These are phyloP conservation scores for Spodoptera picta DNA, from an alignment of 2,888 invertebrate species.

Conservation along the genomic window DNA sequence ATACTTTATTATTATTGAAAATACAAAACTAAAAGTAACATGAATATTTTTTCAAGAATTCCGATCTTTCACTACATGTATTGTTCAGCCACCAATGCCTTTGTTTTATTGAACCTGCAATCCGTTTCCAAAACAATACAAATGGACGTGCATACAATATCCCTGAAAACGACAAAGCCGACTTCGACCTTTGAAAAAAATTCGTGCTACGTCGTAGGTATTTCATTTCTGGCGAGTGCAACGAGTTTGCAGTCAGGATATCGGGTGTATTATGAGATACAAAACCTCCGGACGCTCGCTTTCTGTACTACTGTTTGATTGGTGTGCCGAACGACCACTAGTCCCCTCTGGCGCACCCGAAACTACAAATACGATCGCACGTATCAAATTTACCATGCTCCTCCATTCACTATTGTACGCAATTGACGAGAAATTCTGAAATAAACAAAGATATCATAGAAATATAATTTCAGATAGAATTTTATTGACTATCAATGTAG, in stretches of 20 bases:
- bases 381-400: conserved; percentile 29
- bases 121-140: conserved; percentile 45
- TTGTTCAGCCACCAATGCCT: conserved; percentile 16
- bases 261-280: conserved; percentile 75
- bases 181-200: conserved; percentile 44
- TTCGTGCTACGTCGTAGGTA: conserved; percentile 55
- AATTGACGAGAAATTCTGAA: conserved; percentile 27
- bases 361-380: conserved; percentile 37
- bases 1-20: conserved; percentile 3
- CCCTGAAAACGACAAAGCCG: conserved; percentile 43
- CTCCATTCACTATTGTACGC: conserved; percentile 7
- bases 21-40: conserved; percentile 8
- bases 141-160: conserved; percentile 36
- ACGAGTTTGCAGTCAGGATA: conserved; percentile 55
- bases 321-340: conserved; percentile 47
- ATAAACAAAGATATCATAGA: conserved; percentile 17
- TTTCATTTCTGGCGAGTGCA: conserved; percentile 63
- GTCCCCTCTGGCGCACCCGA: conserved; percentile 18
- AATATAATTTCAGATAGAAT: conserved; percentile 12
- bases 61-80: conserved; percentile 5
- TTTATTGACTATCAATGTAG: conserved; percentile 12
- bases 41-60: conserved; percentile 2
- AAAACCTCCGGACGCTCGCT: conserved; percentile 71
- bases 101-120: conserved; percentile 35
- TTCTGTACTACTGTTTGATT: conserved; percentile 75